phyloP scores from a whole-genome alignment of 2,113 vertebrate species.

The Erinaceus europaeus region DNA sequence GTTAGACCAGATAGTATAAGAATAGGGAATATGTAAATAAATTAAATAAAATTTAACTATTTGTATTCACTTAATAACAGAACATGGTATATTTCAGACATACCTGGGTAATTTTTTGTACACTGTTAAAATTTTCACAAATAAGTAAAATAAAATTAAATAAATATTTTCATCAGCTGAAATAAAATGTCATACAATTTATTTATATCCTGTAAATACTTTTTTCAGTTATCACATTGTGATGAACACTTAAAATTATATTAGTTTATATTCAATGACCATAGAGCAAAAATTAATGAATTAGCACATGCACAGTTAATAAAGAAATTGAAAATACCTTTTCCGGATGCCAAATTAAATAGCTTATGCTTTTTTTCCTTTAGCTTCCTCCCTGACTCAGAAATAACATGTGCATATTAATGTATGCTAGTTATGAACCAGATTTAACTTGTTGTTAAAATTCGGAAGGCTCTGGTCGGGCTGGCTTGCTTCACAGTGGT shows the following conservation, averaged over 20 bases:
- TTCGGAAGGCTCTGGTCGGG: too few species aligned
- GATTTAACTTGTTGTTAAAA: slow-evolving; percentile 37
- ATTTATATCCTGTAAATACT: background rate
- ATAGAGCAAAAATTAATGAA: background rate
- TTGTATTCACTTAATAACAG: background rate
- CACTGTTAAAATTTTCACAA: background rate
- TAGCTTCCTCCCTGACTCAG: background rate
- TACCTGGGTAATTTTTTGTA: background rate
- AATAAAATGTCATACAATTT: background rate
- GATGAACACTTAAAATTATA: background rate
- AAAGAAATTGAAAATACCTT: background rate
- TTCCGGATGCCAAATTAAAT: background rate
- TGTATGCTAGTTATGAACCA: background rate
- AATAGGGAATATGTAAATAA: background rate
- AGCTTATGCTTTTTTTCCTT: background rate
- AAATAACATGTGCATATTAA: background rate
- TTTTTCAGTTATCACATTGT: background rate
- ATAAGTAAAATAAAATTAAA: background rate
- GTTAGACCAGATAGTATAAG: background rate
- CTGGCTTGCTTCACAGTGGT: too few species aligned
- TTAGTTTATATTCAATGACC: background rate
- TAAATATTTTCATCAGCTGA: background rate
- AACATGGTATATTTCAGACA: background rate
- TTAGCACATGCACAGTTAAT: background rate
- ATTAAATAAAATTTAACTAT: background rate